A percentile compares a stretch with the other conserved stretches of the same genome.
Conservation (phyloP, 2,888 invertebrate species). For the Heliconius sara region DNA sequence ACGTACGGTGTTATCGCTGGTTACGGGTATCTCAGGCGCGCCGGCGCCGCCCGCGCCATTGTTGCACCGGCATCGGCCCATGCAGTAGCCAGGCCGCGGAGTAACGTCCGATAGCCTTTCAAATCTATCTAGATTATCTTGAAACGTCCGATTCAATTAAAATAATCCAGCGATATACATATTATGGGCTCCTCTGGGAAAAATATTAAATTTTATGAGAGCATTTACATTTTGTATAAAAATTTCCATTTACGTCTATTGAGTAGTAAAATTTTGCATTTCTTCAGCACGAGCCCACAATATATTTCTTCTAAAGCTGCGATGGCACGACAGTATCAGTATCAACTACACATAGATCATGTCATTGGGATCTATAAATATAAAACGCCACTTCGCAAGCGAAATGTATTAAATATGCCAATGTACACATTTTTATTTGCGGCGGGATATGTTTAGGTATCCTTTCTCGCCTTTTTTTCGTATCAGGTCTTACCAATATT, state of each 20-base stretch:
- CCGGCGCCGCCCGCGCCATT: conserved; percentile 54
- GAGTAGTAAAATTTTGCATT: conserved; percentile 5
- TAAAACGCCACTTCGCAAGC: conserved; percentile 41
- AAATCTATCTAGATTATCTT: conserved; percentile 28
- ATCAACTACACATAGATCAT: conserved; percentile 47
- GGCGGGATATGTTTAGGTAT: conserved; percentile 47
- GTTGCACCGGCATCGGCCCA: conserved; percentile 47
- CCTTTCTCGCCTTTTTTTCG: conserved; percentile 38
- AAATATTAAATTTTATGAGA: not conserved
- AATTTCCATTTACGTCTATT: not conserved
- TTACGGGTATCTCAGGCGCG: conserved; percentile 48
- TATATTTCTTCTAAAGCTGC: conserved; percentile 26
- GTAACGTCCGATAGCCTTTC: conserved; percentile 49
- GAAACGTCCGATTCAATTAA: conserved; percentile 14
- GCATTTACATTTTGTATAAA: not conserved
- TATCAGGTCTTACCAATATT: conserved; percentile 22
- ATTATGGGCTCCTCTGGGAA: not conserved
- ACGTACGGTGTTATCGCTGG: conserved; percentile 57
- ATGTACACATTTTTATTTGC: conserved; percentile 45
- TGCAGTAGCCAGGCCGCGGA: conserved; percentile 41
- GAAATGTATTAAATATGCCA: conserved; percentile 46
- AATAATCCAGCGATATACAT: not conserved
- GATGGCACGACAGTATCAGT: conserved; percentile 40
- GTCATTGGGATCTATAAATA: conserved; percentile 48
- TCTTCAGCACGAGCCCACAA: conserved; percentile 3